These are phyloP conservation scores for Parasteatoda tepidariorum DNA, from an alignment of 1,140 invertebrate genomes.

Conservation along the genomic window DNA sequence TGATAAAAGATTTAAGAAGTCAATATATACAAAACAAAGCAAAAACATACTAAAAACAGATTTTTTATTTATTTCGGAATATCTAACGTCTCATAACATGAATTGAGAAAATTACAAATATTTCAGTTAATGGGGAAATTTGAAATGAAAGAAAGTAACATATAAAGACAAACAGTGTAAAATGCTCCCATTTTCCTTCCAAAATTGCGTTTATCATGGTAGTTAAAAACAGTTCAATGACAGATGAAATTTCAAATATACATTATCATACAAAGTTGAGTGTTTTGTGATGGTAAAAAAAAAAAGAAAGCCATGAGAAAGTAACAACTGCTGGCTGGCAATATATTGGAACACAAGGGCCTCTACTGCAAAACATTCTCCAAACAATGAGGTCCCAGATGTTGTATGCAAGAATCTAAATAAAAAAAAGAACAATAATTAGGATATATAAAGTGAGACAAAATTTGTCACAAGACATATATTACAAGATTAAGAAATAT, in stretches of 20 bases:
- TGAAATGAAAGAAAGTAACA: constrained; percentile 24
- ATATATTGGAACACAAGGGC: not conserved
- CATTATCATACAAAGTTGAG: constrained; percentile 42
- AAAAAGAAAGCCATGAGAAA: constrained; percentile 10
- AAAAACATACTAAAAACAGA: not conserved
- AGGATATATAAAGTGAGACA: not conserved
- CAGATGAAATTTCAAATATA: constrained; percentile 32
- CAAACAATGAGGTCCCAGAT: not conserved
- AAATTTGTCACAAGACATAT: not conserved
- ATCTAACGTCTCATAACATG: constrained; percentile 25
- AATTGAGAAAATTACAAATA: constrained; percentile 49
- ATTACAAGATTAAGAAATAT: not conserved
- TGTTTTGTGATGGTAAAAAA: not conserved
- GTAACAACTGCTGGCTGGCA: not conserved
- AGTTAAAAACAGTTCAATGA: constrained; percentile 59
- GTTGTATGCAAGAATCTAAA: not conserved
- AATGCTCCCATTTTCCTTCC: constrained; percentile 39
- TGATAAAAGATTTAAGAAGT: no score
- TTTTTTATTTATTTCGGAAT: constrained; percentile 31
- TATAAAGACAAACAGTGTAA: constrained; percentile 45
- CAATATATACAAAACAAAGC: no score
- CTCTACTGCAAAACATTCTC: not conserved
- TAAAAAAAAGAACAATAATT: not conserved
- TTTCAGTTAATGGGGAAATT: constrained; percentile 8
- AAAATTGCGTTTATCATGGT: constrained; percentile 16